Evolutionary conservation across 2,797 vertebrate genomes (phyloP).

Genomic region (Podarcis siculus): DNA sequence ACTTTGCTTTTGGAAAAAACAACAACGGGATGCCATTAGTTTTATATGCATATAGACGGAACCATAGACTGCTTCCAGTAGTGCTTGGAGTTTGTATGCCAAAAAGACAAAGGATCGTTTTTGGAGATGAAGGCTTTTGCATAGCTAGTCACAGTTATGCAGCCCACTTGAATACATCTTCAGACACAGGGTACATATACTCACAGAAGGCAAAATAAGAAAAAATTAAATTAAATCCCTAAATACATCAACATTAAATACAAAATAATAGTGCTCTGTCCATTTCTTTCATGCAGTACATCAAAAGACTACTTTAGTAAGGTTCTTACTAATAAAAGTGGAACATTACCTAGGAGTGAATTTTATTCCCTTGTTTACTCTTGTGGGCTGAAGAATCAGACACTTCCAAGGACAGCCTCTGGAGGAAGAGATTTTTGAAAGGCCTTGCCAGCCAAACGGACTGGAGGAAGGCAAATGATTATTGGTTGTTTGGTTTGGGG

Average conservation of each 20-base stretch:
- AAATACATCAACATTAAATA: neutral
- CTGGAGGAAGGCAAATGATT: neutral
- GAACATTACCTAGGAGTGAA: neutral
- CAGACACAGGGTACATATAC: neutral
- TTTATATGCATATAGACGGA: conserved; percentile 25
- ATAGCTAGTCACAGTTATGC: neutral
- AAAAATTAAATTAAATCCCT: neutral
- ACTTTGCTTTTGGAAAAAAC: neutral
- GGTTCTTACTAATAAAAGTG: no score
- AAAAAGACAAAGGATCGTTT: neutral
- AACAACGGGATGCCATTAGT: neutral
- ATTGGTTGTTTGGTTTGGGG: neutral
- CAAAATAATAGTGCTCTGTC: neutral
- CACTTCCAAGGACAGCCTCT: neutral
- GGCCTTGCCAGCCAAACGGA: neutral
- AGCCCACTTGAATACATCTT: neutral
- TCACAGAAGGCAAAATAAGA: no score
- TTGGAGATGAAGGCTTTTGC: neutral
- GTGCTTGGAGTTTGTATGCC: neutral
- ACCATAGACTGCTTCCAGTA: neutral
- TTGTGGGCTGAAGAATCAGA: neutral
- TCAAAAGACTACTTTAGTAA: neutral
- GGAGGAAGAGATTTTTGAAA: neutral
- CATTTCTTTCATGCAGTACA: neutral
- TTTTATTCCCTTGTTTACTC: neutral